These are phyloP conservation scores for Pseudomugil gertrudae DNA, from an alignment of 2,797 vertebrate genomes.

Conservation along the genomic window DNA sequence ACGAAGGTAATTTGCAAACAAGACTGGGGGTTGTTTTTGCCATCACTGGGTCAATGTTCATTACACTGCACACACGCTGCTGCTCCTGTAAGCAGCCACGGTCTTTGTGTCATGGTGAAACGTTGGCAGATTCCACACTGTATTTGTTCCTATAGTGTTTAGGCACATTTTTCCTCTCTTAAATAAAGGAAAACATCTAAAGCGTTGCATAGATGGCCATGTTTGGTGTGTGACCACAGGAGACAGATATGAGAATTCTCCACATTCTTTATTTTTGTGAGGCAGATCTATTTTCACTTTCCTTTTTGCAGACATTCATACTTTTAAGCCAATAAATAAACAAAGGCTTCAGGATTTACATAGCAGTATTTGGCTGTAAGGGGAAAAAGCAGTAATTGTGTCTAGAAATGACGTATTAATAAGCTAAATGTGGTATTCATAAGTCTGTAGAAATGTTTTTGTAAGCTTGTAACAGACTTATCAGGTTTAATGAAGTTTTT, in stretches of 20 bases:
- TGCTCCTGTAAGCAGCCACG: conserved; percentile 55
- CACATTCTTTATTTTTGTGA: conserved; percentile 10
- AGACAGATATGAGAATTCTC: conserved; percentile 4
- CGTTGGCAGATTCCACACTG: conserved; percentile 70
- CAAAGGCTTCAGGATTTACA: background rate
- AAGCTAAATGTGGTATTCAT: background rate
- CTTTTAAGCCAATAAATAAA: background rate
- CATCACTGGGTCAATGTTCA: conserved; percentile 68
- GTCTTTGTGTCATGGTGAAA: conserved; percentile 64
- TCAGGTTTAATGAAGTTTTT: too few species aligned
- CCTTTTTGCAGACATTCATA: background rate
- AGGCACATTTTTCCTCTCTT: conserved; percentile 10
- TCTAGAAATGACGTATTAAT: background rate
- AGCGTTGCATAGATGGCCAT: conserved; percentile 3
- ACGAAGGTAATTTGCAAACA: conserved; percentile 57
- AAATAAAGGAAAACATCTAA: conserved; percentile 33
- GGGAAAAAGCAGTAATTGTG: background rate
- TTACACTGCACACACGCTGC: conserved; percentile 31
- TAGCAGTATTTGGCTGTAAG: too few species aligned
- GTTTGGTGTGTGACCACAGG: conserved; percentile 1
- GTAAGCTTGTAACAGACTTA: too few species aligned
- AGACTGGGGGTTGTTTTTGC: conserved; percentile 69
- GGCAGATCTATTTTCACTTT: conserved; percentile 15
- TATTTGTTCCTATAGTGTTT: conserved; percentile 61
- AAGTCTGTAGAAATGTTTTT: too few species aligned